Evolutionary conservation across 2,888 invertebrate genomes (phyloP), one percentile per base, ranked within the genome.

Genomic region (Hesperia comma): DNA sequence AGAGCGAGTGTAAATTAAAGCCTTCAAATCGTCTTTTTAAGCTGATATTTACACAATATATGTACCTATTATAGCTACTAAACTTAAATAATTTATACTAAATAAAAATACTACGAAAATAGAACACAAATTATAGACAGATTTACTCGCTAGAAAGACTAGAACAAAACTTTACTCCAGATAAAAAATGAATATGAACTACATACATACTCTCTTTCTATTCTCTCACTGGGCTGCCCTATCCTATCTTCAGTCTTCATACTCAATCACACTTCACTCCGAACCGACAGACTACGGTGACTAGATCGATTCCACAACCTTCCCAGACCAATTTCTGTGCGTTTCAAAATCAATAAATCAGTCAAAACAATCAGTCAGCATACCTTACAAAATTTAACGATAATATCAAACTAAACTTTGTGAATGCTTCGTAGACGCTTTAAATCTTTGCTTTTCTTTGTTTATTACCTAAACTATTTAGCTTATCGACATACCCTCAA

Each of bases 211-310:
- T 21, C 19, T 21, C 51, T 51, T 10, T 0, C 5, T 17, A 21
- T 40, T 41, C 10, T 57, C 40, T 43, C 41, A 40, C n/a, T 46
- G 15, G 17, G 12, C 37, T 21, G 21, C n/a, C 15, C 61, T 61
- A 61, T n/a, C 37, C 21, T 61, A 53, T 49, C 46, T 17, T 64
- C 64, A 64, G 64, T 64, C 64, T 64, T 64, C 37, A 53, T 26
- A 37, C 43, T 41, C 26, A 41, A 43, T 17, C 10, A 40, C 19
- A 51, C 49, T 26, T n/a, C 40, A 57, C 33, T 46, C 21, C 6
- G 17, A 15, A 19, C 40, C 7, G 51, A 40, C 49, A 37, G 12
- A 49, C 43, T 32, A 41, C 41, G 26, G 14, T 57, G 63, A 63
- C 63, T 63, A 63, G 63, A 63, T 46, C 12, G 26, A 37, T 40